Conservation (phyloP, 2,888 invertebrate species). For the Pomacea canaliculata region DNA sequence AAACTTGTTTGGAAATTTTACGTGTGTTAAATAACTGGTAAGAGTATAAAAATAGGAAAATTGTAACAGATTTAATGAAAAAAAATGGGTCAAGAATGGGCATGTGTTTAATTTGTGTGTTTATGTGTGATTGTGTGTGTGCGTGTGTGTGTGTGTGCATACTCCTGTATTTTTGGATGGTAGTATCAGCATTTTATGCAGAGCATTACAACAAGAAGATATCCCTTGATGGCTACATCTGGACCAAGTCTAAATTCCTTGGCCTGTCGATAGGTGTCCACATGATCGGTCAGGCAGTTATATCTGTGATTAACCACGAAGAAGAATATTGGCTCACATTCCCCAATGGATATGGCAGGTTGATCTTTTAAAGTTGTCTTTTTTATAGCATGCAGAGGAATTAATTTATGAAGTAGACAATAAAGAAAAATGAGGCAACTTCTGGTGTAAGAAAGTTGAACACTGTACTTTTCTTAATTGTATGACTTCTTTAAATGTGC, state of each 20-base stretch:
- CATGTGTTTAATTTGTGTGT: too few species aligned
- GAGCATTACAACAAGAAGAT: slow-evolving; percentile 93
- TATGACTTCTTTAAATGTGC: too few species aligned
- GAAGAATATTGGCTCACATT: slow-evolving; percentile 97
- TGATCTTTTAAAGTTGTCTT: slow-evolving; percentile 29
- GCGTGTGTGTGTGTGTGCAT: neutral
- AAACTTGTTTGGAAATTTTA: too few species aligned
- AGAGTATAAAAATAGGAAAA: too few species aligned
- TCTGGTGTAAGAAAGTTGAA: too few species aligned
- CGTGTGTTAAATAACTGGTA: too few species aligned
- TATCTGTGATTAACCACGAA: slow-evolving; percentile 89
- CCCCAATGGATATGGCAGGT: slow-evolving; percentile 97
- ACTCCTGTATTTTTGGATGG: neutral
- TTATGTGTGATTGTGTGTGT: neutral
- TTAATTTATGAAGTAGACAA: neutral
- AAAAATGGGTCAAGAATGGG: too few species aligned
- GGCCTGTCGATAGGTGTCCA: slow-evolving; percentile 91
- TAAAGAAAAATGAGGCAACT: too few species aligned
- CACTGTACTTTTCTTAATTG: too few species aligned
- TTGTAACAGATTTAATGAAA: too few species aligned
- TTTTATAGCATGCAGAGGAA: neutral
- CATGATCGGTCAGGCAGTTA: slow-evolving; percentile 93
- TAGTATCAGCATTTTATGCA: slow-evolving; percentile 98
- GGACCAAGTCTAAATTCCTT: slow-evolving; percentile 99
- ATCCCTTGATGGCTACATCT: slow-evolving; percentile 94